phyloP scores from a whole-genome alignment of 2,888 invertebrate species.

The Herminia tarsipennalis region DNA sequence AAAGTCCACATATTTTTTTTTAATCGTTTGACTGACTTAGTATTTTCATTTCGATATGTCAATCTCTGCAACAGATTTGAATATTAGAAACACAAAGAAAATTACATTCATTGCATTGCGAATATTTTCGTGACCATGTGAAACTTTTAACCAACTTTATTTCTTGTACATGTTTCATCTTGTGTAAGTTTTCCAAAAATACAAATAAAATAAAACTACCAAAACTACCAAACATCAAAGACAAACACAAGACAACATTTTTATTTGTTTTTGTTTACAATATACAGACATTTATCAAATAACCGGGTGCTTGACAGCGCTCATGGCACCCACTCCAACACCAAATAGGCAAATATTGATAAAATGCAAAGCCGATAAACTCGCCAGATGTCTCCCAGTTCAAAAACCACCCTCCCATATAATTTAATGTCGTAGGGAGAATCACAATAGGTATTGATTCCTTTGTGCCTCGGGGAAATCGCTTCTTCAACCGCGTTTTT shows the following conservation, averaged over 20 bases:
- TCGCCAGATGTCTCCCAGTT: constrained; percentile 71
- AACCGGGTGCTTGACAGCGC: constrained; percentile 33
- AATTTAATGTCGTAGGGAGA: constrained; percentile 75
- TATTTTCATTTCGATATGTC: no score
- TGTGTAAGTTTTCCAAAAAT: no score
- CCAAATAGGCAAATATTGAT: constrained; percentile 77
- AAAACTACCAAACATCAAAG: background rate
- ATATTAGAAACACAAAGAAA: no score
- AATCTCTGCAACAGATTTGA: no score
- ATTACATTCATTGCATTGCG: no score
- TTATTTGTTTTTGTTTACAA: constrained; percentile 11
- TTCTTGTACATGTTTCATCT: no score
- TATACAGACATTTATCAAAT: constrained; percentile 18
- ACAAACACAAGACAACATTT: background rate
- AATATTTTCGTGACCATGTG: no score
- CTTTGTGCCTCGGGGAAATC: constrained; percentile 67
- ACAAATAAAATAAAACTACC: no score
- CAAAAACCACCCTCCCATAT: constrained; percentile 67
- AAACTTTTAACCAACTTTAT: no score
- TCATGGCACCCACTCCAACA: constrained; percentile 55
- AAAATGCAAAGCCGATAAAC: constrained; percentile 70
- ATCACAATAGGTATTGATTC: constrained; percentile 78
- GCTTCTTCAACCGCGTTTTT: constrained; percentile 60
- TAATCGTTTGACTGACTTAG: no score
- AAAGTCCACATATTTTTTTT: no score